Evolutionary conservation across 2,797 vertebrate genomes (phyloP).

Genomic region (Nannoperca australis): DNA sequence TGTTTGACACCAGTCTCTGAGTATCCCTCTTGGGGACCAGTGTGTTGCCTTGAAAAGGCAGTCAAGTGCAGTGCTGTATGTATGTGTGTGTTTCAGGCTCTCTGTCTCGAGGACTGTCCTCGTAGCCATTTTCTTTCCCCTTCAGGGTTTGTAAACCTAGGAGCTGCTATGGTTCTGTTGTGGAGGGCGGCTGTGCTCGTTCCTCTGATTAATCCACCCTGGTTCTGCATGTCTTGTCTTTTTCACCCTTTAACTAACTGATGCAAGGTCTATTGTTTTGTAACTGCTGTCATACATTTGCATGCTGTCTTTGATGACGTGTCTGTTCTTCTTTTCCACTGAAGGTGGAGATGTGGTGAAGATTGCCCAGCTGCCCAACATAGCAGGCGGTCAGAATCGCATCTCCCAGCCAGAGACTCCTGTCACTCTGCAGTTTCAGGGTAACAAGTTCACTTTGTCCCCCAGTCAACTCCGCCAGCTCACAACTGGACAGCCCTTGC

Average conservation of each 20-base stretch:
- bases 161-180: constrained; percentile 66
- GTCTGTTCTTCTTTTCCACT: constrained; percentile 37
- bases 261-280: constrained; percentile 22
- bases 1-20: constrained; percentile 6
- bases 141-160: constrained; percentile 62
- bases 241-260: constrained; percentile 86
- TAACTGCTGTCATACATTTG: background rate
- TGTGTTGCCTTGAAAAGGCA: constrained; percentile 59
- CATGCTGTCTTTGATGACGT: constrained; percentile 19
- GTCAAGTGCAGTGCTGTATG: constrained; percentile 21
- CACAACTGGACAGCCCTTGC: constrained; percentile 96
- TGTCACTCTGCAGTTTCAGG: constrained; percentile 98
- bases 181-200: constrained; percentile 66
- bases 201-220: constrained; percentile 85
- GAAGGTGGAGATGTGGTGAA: constrained; percentile 94
- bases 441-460: constrained; percentile 97
- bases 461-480: constrained; percentile 98
- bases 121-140: constrained; percentile 56
- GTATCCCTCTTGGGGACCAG: constrained; percentile 1
- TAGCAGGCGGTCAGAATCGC: constrained; percentile 89
- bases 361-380: constrained; percentile 91
- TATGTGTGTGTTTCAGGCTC: constrained; percentile 61
- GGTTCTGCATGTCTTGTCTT: constrained; percentile 87
- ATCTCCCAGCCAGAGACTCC: constrained; percentile 93
- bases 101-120: constrained; percentile 64